These are phyloP conservation scores for Tryphoninae sp. DNA, from an alignment of 2,888 invertebrate species.

Conservation along the genomic window DNA sequence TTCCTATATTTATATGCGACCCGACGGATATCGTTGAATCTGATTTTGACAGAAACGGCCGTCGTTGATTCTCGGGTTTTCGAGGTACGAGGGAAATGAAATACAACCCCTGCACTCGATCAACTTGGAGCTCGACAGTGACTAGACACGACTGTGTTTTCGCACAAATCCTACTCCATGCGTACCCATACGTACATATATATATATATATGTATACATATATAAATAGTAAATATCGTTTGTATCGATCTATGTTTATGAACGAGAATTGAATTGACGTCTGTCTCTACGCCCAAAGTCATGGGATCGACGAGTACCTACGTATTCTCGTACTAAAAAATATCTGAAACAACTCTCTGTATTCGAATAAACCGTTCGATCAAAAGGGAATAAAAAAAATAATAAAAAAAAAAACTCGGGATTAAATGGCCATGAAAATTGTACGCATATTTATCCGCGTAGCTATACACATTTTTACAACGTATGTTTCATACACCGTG, in stretches of 20 bases:
- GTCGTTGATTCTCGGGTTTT: slow-evolving; percentile 13
- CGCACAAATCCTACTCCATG: slow-evolving; percentile 3
- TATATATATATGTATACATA: not conserved
- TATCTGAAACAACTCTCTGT: not conserved
- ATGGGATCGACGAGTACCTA: not conserved
- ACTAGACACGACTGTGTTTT: slow-evolving; percentile 40
- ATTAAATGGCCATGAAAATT: slow-evolving; percentile 30
- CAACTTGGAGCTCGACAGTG: slow-evolving; percentile 47
- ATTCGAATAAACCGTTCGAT: not conserved
- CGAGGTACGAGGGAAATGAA: slow-evolving; percentile 31
- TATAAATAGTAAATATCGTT: slow-evolving; percentile 6
- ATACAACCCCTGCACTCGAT: slow-evolving; percentile 41
- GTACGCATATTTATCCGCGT: not conserved
- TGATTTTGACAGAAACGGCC: slow-evolving; percentile 47
- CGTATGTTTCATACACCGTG: slow-evolving; percentile 11
- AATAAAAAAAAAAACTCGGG: slow-evolving; percentile 4
- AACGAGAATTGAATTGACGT: slow-evolving; percentile 40
- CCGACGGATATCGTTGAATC: not conserved
- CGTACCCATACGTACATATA: not conserved
- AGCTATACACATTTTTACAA: slow-evolving; percentile 6
- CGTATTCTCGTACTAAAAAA: not conserved
- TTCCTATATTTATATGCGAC: not conserved
- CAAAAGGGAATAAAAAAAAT: not conserved
- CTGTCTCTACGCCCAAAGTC: slow-evolving; percentile 3
- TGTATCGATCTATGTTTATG: not conserved